These are phyloP conservation scores for Sarcophaga subvicina DNA, from an alignment of 2,888 invertebrate species.

Conservation along the genomic window DNA sequence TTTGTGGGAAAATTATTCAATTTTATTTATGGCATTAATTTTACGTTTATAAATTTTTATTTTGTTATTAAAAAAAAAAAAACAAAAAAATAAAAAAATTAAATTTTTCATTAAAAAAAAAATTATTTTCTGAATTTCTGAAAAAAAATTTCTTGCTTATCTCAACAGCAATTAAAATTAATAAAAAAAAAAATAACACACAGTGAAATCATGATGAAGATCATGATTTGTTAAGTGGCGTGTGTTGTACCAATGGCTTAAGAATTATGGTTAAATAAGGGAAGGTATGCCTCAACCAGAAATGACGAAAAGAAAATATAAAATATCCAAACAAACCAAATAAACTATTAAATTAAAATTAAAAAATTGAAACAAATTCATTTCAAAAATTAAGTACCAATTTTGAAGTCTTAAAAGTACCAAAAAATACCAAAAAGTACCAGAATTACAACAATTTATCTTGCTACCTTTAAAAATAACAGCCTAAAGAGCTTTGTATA, in stretches of 20 bases:
- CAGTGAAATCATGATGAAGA: slow-evolving; percentile 63
- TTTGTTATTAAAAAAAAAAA: slow-evolving; percentile 25
- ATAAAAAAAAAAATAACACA: slow-evolving; percentile 65
- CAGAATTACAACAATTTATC: too few species aligned
- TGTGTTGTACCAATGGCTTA: slow-evolving; percentile 32
- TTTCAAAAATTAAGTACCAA: too few species aligned
- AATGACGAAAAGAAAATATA: background rate
- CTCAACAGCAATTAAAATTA: slow-evolving; percentile 70
- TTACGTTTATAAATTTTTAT: slow-evolving; percentile 16
- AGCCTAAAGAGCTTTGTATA: too few species aligned
- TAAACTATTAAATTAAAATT: too few species aligned
- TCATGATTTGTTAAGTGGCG: slow-evolving; percentile 68
- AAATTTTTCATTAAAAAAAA: background rate
- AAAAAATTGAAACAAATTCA: too few species aligned
- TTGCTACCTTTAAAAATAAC: too few species aligned
- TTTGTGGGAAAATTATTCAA: too few species aligned
- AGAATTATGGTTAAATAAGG: background rate
- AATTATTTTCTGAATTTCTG: slow-evolving; percentile 13
- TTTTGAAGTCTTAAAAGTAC: too few species aligned
- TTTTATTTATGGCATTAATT: too few species aligned
- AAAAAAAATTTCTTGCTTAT: slow-evolving; percentile 56
- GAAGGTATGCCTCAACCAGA: slow-evolving; percentile 12
- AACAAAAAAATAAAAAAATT: background rate
- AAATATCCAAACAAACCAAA: background rate
- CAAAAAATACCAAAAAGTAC: too few species aligned